Percentiles rank a stretch among this genome's conserved stretches.
These are phyloP conservation scores for Eospalax fontanierii DNA, from an alignment of 2,797 vertebrate species.

Conservation along the genomic window DNA sequence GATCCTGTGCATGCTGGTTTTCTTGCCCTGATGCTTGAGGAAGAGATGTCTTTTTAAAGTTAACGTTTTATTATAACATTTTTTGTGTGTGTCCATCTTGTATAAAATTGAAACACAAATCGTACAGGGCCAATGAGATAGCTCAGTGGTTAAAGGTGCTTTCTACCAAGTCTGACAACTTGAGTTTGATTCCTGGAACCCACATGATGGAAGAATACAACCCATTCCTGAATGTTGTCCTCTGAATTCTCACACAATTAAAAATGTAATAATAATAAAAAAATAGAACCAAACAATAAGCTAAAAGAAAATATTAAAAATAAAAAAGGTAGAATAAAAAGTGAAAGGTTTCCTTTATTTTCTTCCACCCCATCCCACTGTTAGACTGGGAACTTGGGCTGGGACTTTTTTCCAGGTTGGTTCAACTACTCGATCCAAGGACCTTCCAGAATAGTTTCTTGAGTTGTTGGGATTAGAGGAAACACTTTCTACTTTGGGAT, in stretches of 20 bases:
- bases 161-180: background rate
- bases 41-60: constrained; percentile 48
- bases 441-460: too few species aligned
- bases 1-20: constrained; percentile 25
- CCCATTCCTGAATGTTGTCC: too few species aligned
- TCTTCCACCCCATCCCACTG: background rate
- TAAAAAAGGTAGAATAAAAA: background rate
- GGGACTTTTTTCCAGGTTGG: background rate
- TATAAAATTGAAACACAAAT: constrained; percentile 11
- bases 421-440: background rate
- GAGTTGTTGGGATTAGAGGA: background rate
- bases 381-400: background rate
- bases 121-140: background rate
- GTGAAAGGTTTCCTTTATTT: background rate
- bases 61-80: constrained; percentile 55
- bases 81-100: background rate
- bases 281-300: background rate
- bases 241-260: background rate
- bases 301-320: background rate
- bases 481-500: background rate
- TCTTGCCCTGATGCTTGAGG: constrained; percentile 11
- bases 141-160: background rate
- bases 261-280: background rate
- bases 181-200: background rate
- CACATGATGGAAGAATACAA: background rate